Base-by-base conservation (phyloP, 2,888 invertebrate genomes). In the Eutolmus rufibarbis region DNA sequence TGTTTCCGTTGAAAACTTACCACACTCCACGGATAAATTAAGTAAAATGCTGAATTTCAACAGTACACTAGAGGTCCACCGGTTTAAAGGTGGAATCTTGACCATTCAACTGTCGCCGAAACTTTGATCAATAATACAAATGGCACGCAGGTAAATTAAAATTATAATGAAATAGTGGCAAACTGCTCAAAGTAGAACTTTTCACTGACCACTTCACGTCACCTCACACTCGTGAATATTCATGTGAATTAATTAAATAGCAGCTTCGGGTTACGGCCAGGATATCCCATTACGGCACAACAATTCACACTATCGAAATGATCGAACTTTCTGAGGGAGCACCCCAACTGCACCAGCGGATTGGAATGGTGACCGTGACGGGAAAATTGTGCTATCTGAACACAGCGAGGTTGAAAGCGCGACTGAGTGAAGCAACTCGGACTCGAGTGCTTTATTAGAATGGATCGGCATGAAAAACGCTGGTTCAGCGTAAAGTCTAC, bases 381-480 rank as follows among this genome's bases (percentile, higher is more conserved):
- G 19, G 4, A 56, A 31, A 14, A 81, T 31, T n/a, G 56, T 81
- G 4, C 12, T 12, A 31, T 14, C 81, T 34, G 81, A 28, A 81
- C 81, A 34, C 56, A 8, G 31, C 51, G 56, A 81, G 51, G 56
- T 56, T 51, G 28, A 81, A 31, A 56, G 56, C 81, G 56, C 56
- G 56, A 81, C 81, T 81, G 81, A 81, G 51, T 5, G 23, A 34
- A 56, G 56, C 31, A n/a, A n/a, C 81, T 34, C 46, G 28, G 34
- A 56, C 51, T n/a, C 81, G 81, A 81, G 14, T 56, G 43, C 81
- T 81, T 81, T 81, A 56, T 56, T 81, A 51, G 51, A 51, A 31
- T 23, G 31, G 40, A 43, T 78, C 37, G 78, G 40, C 37, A 23
- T 40, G 77, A 78, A 78, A 43, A 78, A 19, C 19, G 34, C 34